These are phyloP conservation scores for Mya arenaria DNA, from an alignment of 1,140 invertebrate genomes.

Conservation along the genomic window DNA sequence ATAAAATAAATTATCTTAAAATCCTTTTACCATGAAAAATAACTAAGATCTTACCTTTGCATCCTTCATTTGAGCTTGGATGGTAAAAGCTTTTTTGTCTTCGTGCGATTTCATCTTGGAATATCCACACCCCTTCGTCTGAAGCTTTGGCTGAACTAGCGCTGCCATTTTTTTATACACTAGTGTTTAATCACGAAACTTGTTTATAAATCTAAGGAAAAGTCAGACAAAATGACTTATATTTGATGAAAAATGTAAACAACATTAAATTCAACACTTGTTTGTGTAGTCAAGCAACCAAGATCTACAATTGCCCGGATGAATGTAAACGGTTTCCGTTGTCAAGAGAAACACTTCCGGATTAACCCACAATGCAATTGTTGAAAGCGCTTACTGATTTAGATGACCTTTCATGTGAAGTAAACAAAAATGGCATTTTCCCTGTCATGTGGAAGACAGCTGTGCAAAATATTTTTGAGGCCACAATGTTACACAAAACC, in stretches of 20 bases:
- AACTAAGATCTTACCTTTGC: conserved; percentile 21
- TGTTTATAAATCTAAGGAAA: too few species aligned
- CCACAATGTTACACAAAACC: too few species aligned
- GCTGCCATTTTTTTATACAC: too few species aligned
- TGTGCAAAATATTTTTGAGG: too few species aligned
- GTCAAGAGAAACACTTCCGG: conserved; percentile 51
- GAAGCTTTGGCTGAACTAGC: not conserved
- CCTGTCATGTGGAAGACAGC: too few species aligned
- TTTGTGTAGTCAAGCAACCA: conserved; percentile 57
- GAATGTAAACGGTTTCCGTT: conserved; percentile 33
- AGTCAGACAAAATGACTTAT: too few species aligned
- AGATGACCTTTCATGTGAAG: not conserved
- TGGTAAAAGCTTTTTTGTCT: conserved; percentile 29
- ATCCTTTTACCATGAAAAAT: too few species aligned
- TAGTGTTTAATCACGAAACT: too few species aligned
- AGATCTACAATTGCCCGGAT: conserved; percentile 50
- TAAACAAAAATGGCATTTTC: conserved; percentile 3
- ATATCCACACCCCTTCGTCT: conserved; percentile 46
- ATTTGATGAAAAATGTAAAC: conserved; percentile 17
- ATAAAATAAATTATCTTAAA: too few species aligned
- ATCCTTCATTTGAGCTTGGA: conserved; percentile 30
- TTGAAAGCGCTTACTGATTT: conserved; percentile 15
- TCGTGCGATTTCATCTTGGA: conserved; percentile 27
- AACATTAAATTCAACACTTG: conserved; percentile 43
- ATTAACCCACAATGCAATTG: conserved; percentile 47